These are phyloP conservation scores for Onychostruthus taczanowskii DNA, from an alignment of 2,113 vertebrate genomes.

Conservation along the genomic window DNA sequence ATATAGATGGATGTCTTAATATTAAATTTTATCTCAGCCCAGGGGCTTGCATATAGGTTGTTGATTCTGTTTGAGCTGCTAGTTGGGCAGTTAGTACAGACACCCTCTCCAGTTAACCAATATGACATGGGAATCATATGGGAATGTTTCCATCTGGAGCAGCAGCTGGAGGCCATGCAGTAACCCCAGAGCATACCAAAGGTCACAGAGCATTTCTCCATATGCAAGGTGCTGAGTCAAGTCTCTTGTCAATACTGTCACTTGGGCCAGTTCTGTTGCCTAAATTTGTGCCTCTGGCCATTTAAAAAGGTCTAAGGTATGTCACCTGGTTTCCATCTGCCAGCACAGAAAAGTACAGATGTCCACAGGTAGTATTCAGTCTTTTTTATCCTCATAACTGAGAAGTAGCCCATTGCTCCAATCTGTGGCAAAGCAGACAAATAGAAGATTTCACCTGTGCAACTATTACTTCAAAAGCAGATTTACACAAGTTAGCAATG, in stretches of 20 bases:
- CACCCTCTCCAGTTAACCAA: neutral
- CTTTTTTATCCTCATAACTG: neutral
- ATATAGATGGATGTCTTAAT: neutral
- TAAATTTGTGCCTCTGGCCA: neutral
- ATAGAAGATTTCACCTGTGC: neutral
- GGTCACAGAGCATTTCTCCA: neutral
- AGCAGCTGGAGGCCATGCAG: neutral
- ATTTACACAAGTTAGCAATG: neutral
- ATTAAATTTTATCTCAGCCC: neutral
- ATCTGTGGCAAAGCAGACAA: neutral
- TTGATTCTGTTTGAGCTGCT: neutral
- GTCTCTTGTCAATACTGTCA: fast-evolving
- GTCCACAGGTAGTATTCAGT: neutral
- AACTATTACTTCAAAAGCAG: neutral
- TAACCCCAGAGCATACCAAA: neutral
- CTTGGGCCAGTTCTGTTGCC: neutral
- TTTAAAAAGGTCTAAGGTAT: neutral
- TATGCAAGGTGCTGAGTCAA: neutral
- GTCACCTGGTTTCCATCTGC: neutral
- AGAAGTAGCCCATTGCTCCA: neutral
- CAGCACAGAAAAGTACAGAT: neutral
- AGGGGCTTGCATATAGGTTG: neutral
- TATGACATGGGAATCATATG: neutral
- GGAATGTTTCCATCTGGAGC: neutral
- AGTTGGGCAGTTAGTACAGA: neutral